phyloP scores from a whole-genome alignment of 1,140 invertebrate species.

The Papilio aristodemus region DNA sequence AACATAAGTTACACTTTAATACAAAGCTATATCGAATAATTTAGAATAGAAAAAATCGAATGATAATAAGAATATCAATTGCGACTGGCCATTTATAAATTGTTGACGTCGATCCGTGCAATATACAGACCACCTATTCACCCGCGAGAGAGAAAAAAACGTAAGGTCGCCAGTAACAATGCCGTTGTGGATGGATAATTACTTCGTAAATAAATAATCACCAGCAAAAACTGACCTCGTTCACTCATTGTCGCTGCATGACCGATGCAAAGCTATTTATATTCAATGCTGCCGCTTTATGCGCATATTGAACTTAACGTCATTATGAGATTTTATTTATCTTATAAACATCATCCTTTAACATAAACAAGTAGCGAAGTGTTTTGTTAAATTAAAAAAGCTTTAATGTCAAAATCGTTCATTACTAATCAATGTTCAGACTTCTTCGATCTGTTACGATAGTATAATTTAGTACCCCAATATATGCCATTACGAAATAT shows the following conservation, averaged over 20 bases:
- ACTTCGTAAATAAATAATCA: slow-evolving; percentile 65
- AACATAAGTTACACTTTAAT: slow-evolving; percentile 5
- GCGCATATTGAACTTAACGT: slow-evolving; percentile 24
- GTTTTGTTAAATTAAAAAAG: background rate
- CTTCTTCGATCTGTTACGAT: background rate
- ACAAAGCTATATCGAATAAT: background rate
- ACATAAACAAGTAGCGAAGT: too few relatives aligned
- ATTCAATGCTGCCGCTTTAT: slow-evolving; percentile 47
- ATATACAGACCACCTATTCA: slow-evolving; percentile 34
- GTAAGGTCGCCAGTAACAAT: slow-evolving; percentile 66
- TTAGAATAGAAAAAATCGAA: background rate
- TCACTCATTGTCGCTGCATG: slow-evolving; percentile 62
- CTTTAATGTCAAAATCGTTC: background rate
- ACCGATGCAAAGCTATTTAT: slow-evolving; percentile 50
- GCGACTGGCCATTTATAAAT: slow-evolving; percentile 27
- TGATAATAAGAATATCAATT: slow-evolving; percentile 2
- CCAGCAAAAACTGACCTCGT: slow-evolving; percentile 66
- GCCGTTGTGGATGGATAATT: slow-evolving; percentile 70
- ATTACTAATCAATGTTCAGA: background rate
- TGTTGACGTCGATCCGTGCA: slow-evolving; percentile 28
- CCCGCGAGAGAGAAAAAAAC: slow-evolving; percentile 48
- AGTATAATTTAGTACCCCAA: background rate
- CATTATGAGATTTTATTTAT: slow-evolving; percentile 5
- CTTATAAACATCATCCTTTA: background rate
- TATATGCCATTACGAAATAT: too few relatives aligned